Evolutionary conservation across 2,888 invertebrate genomes (phyloP).

Genomic region (Frankliniella fusca): DNA sequence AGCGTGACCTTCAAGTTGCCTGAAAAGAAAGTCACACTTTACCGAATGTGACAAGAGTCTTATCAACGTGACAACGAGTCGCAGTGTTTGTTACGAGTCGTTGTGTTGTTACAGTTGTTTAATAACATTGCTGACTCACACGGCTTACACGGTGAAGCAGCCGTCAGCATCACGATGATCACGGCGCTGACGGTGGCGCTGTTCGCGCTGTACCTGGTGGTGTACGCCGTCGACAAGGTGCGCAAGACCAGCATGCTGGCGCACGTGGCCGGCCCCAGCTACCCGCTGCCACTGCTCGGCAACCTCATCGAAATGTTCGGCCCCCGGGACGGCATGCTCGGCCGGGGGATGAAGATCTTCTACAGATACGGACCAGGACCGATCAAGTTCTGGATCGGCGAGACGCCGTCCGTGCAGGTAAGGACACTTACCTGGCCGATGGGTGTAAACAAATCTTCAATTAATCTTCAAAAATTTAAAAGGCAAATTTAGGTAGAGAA

Average conservation of each 20-base stretch:
- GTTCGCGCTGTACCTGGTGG: background rate
- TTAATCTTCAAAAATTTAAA: no score
- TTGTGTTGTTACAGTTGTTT: no score
- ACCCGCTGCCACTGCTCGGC: conserved; percentile 3
- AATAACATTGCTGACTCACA: no score
- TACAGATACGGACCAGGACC: background rate
- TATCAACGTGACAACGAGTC: no score
- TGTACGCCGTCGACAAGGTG: background rate
- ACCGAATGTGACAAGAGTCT: no score
- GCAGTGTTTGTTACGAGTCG: no score
- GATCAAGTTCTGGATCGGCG: conserved; percentile 8
- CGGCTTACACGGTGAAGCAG: no score
- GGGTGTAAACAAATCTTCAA: no score
- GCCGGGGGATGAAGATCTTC: background rate
- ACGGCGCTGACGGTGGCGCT: background rate
- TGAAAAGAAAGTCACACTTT: no score
- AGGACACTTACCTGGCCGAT: background rate
- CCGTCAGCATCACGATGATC: background rate
- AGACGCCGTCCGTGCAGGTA: conserved; percentile 3
- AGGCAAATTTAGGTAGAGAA: background rate
- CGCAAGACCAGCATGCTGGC: background rate
- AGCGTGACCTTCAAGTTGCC: no score
- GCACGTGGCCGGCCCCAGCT: background rate
- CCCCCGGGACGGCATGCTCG: conserved; percentile 4
- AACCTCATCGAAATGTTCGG: background rate